phyloP scores from a whole-genome alignment of 2,113 vertebrate genomes.

The Myxocyprinus asiaticus region DNA sequence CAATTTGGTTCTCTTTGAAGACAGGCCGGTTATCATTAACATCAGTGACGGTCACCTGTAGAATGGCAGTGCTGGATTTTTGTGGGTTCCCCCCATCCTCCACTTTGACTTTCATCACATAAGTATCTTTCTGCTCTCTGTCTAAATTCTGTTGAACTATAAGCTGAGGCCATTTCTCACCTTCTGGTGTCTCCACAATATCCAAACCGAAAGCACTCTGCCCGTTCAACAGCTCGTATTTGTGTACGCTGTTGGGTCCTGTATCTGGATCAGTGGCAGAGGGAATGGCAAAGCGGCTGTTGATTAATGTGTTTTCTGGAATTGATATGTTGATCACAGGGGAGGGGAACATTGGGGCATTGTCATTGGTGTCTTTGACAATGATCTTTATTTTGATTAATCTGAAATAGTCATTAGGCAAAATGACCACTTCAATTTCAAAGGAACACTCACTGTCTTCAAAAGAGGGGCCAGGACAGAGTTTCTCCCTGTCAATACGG shows the following conservation, averaged over 20 bases:
- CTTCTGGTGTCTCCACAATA: slow-evolving; percentile 97
- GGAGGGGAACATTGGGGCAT: slow-evolving; percentile 98
- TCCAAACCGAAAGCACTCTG: slow-evolving; percentile 97
- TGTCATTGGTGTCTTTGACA: slow-evolving; percentile 98
- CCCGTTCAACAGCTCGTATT: slow-evolving; percentile 94
- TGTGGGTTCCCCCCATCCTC: slow-evolving; percentile 96
- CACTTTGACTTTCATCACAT: slow-evolving; percentile 99
- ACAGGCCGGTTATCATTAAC: slow-evolving; percentile 97
- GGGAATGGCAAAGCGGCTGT: slow-evolving; percentile 96
- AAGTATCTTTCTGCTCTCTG: slow-evolving; percentile 98
- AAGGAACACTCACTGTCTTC: slow-evolving; percentile 97
- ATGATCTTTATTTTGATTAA: slow-evolving; percentile 99
- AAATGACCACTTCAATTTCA: slow-evolving; percentile 98
- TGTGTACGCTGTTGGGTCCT: slow-evolving; percentile 96
- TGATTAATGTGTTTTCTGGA: slow-evolving; percentile 97
- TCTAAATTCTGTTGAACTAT: slow-evolving; percentile 98
- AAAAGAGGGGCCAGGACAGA: slow-evolving; percentile 89
- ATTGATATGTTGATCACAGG: slow-evolving; percentile 99
- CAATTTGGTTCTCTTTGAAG: slow-evolving; percentile 95
- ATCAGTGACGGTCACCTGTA: slow-evolving; percentile 97
- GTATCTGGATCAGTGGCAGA: slow-evolving; percentile 98
- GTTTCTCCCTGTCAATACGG: slow-evolving; percentile 95
- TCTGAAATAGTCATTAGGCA: slow-evolving; percentile 98
- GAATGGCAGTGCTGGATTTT: slow-evolving; percentile 98
- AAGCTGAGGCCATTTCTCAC: slow-evolving; percentile 98